These are phyloP conservation scores for Tenualosa ilisha DNA, from an alignment of 2,797 vertebrate species.

Conservation along the genomic window DNA sequence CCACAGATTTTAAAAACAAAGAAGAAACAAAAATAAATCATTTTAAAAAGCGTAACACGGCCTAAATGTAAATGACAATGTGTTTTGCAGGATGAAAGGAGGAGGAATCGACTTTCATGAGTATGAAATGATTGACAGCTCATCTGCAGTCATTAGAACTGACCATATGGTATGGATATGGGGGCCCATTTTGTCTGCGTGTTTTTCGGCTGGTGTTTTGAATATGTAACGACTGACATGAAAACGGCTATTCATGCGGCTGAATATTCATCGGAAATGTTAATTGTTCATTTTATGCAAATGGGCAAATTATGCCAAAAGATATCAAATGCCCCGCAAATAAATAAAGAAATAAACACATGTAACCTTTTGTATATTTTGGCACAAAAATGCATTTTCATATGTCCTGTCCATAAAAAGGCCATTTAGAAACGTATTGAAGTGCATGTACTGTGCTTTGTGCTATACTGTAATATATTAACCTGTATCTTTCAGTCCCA, in stretches of 20 bases:
- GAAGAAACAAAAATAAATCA: too few relatives aligned
- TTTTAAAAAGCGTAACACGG: background rate
- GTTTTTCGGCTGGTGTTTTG: slow-evolving; percentile 63
- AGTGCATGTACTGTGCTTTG: background rate
- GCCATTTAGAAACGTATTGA: background rate
- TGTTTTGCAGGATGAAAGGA: slow-evolving; percentile 15
- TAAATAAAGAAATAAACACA: slow-evolving; percentile 57
- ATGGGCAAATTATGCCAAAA: slow-evolving; percentile 53
- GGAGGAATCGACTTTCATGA: slow-evolving; percentile 3
- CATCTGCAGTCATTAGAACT: slow-evolving; percentile 52
- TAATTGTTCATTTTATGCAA: slow-evolving; percentile 67
- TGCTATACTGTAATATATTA: slow-evolving; percentile 2
- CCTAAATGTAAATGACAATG: slow-evolving; percentile 12
- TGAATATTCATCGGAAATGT: slow-evolving; percentile 70
- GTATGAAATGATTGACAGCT: slow-evolving; percentile 59
- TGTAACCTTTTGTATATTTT: slow-evolving; percentile 47
- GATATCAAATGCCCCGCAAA: slow-evolving; percentile 56
- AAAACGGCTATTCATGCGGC: slow-evolving; percentile 44
- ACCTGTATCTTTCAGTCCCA: background rate
- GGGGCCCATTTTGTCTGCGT: slow-evolving; percentile 57
- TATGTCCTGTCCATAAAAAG: background rate
- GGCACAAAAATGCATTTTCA: background rate
- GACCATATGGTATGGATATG: slow-evolving; percentile 62
- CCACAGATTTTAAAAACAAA: too few relatives aligned
- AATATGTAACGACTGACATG: slow-evolving; percentile 62